Evolutionary conservation across 2,888 invertebrate species (phyloP), one percentile per base, ranked within the genome.

Genomic region (Ectemnius cavifrons): DNA sequence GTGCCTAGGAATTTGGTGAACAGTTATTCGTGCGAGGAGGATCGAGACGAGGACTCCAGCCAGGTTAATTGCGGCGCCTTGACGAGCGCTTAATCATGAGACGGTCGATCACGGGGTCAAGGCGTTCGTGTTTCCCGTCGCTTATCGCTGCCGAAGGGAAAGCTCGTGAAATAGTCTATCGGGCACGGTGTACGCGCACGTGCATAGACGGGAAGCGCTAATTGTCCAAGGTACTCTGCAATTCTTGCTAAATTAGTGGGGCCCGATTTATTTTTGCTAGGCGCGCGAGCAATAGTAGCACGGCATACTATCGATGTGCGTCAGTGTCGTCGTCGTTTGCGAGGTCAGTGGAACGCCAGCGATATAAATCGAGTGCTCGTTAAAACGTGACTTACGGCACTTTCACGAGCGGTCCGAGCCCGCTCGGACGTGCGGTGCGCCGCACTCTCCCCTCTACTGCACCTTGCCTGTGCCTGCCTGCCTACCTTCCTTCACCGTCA

Each of bases 361-460:
- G 73, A 69, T 73, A 76, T 77, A 77, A 77, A 77, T 77, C 77
- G 77, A 68, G 63, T 65, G 71, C 76, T 75, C 70, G 76, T 78
- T 81, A 83, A 79, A 76, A 79, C 79, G 78, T 78, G 77, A 77
- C 77, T 77, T 77, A 78, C 74, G 74, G 74, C 78, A 77, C 78
- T 78, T 77, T 78, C 78, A 77, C 71, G 78, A 78, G 63, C 75
- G 71, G 18, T 45, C 72, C 49, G 69, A 77, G 72, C 69, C 76
- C 61, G 69, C 67, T 64, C 37, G 61, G 58, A 63, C 64, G 77
- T 58, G 67, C 64, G 72, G 66, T 72, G 57, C 66, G 73, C 63
- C 47, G 76, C 57, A 49, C 67, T 62, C 23, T 60, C 49, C 58
- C 71, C 49, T 28, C 62, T 11, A 11, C 8, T 37, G 37, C 37